Evolutionary conservation across 2,113 vertebrate species (phyloP).

Genomic region (Sapajus apella): DNA sequence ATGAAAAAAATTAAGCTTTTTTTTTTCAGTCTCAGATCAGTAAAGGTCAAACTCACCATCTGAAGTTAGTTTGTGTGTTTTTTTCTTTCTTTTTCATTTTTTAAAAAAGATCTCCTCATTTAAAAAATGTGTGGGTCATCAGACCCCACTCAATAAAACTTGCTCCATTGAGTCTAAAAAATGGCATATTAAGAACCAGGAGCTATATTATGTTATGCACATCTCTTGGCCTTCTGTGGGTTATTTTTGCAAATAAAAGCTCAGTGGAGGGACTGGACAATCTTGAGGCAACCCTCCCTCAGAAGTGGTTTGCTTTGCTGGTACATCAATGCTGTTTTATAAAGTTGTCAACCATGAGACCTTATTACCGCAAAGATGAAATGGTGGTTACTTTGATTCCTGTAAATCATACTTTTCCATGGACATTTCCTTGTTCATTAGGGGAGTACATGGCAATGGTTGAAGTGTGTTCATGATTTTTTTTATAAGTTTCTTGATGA

Average conservation of each 20-base stretch:
- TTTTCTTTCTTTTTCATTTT: slow-evolving; percentile 62
- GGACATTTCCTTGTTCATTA: slow-evolving; percentile 83
- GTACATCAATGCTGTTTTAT: slow-evolving; percentile 73
- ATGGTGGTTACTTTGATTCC: slow-evolving; percentile 79
- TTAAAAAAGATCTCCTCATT: slow-evolving; percentile 74
- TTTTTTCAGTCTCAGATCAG: slow-evolving; percentile 79
- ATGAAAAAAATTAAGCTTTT: slow-evolving; percentile 82
- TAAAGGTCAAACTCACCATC: slow-evolving; percentile 85
- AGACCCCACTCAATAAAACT: slow-evolving; percentile 85
- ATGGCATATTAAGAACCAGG: slow-evolving; percentile 69
- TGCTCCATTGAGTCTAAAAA: slow-evolving; percentile 77
- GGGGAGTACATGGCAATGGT: slow-evolving; percentile 66
- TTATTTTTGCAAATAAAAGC: slow-evolving; percentile 62
- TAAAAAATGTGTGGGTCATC: slow-evolving; percentile 82
- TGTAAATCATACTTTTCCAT: slow-evolving; percentile 80
- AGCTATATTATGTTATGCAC: slow-evolving; percentile 64
- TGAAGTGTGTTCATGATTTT: slow-evolving; percentile 42
- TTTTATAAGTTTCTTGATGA: slow-evolving; percentile 81
- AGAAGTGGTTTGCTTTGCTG: slow-evolving; percentile 49
- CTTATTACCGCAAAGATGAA: slow-evolving; percentile 79
- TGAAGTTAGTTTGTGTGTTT: slow-evolving; percentile 86
- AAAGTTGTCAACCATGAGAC: slow-evolving; percentile 70
- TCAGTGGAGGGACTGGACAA: neutral
- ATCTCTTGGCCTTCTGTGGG: slow-evolving; percentile 44
- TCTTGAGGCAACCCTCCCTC: slow-evolving; percentile 48